These are phyloP conservation scores for Saccopteryx bilineata DNA, from an alignment of 2,113 vertebrate species.

Conservation along the genomic window DNA sequence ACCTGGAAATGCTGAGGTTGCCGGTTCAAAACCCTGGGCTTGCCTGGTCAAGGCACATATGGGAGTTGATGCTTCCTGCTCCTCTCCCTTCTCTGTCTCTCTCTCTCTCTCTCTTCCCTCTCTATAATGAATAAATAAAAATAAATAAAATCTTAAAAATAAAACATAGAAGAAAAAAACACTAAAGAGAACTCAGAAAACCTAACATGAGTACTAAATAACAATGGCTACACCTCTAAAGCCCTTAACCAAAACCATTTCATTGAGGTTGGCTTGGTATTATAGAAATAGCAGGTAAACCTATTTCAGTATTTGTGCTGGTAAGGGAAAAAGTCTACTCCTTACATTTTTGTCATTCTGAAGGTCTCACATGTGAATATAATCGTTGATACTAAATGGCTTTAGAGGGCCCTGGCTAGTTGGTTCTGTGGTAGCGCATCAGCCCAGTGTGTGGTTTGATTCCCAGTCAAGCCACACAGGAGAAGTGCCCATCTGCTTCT, in stretches of 20 bases:
- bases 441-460: too few relatives aligned
- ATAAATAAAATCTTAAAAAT: too few relatives aligned
- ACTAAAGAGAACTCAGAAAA: slow-evolving; percentile 9
- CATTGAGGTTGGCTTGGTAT: neutral
- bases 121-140: too few relatives aligned
- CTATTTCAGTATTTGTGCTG: neutral
- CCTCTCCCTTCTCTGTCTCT: too few relatives aligned
- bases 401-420: neutral
- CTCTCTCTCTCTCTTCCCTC: too few relatives aligned
- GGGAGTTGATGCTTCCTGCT: too few relatives aligned
- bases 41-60: too few relatives aligned
- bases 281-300: neutral
- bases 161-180: neutral
- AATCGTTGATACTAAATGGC: neutral
- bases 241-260: neutral
- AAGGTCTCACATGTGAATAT: neutral
- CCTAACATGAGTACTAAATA: neutral
- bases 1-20: too few relatives aligned
- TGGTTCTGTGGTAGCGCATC: too few relatives aligned
- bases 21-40: too few relatives aligned
- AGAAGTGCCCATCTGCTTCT: too few relatives aligned
- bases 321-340: neutral
- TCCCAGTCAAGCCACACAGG: too few relatives aligned
- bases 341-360: neutral
- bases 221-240: neutral